A percentile compares a stretch with the other conserved stretches of the same genome.
Evolutionary conservation across 2,888 invertebrate genomes (phyloP).

Genomic region (Cataglyphis rosenhaueri): DNA sequence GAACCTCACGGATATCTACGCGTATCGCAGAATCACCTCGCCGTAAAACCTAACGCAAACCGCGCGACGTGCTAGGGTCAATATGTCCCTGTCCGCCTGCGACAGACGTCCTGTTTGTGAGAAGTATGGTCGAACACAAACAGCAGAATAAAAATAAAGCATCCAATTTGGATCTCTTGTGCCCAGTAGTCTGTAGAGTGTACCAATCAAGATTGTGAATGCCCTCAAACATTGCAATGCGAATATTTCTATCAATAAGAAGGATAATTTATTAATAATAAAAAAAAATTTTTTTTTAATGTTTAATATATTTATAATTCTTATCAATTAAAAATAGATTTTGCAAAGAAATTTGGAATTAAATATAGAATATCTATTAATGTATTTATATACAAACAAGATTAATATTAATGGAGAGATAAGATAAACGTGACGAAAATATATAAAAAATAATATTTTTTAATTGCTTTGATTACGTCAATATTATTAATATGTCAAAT

Average conservation of each 20-base stretch:
- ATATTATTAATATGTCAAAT: neutral
- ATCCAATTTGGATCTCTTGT: neutral
- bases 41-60: slow-evolving; percentile 45
- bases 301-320: neutral
- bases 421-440: neutral
- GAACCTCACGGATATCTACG: slow-evolving; percentile 13
- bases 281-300: neutral
- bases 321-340: neutral
- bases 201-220: slow-evolving; percentile 5
- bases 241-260: neutral
- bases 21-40: neutral
- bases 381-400: neutral
- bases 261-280: neutral
- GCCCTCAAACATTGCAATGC: neutral
- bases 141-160: neutral
- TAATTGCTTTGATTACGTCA: neutral
- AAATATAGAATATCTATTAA: neutral
- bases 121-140: slow-evolving; percentile 6
- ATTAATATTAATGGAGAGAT: slow-evolving; percentile 13
- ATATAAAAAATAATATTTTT: neutral
- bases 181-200: neutral
- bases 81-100: slow-evolving; percentile 14
- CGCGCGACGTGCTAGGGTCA: slow-evolving; percentile 9
- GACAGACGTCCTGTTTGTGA: slow-evolving; percentile 8
- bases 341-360: neutral